Conservation (phyloP, 92 coral and sea anemone genomes). For the Zoanthus gigantus region DNA sequence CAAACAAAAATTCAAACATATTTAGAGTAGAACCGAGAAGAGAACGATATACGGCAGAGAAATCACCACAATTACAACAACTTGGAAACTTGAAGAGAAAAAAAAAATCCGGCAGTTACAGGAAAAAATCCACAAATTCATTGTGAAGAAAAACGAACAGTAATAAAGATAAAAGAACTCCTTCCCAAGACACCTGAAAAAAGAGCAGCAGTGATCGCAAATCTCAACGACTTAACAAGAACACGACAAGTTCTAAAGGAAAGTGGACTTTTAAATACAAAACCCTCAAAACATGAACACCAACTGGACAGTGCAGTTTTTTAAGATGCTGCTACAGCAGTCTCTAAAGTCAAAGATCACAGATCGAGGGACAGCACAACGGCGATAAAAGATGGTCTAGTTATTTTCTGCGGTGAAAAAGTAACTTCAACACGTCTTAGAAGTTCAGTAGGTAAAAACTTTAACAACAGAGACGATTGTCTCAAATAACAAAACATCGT, state of each 20-base stretch:
- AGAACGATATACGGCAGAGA: not conserved
- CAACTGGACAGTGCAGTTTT: slow-evolving; percentile 22
- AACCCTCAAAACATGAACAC: slow-evolving; percentile 15
- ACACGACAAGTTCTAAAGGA: slow-evolving; percentile 29
- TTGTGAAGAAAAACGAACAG: not conserved
- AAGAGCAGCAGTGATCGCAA: not conserved
- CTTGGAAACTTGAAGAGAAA: not conserved
- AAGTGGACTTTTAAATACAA: slow-evolving; percentile 18
- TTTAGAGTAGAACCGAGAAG: not conserved
- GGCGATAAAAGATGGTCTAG: slow-evolving; percentile 42
- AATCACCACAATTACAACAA: not conserved
- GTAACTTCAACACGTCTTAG: slow-evolving; percentile 18
- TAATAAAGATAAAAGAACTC: not conserved
- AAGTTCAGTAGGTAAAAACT: slow-evolving; percentile 28
- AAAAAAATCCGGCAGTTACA: not conserved
- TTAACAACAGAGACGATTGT: slow-evolving; percentile 26
- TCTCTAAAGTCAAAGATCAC: slow-evolving; percentile 26
- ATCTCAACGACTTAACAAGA: slow-evolving; percentile 33
- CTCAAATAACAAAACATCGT: slow-evolving; percentile 18
- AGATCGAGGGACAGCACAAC: slow-evolving; percentile 52
- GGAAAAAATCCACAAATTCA: not conserved
- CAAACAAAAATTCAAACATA: not conserved
- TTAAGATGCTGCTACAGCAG: slow-evolving; percentile 42
- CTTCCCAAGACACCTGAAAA: not conserved
- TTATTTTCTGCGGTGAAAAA: slow-evolving; percentile 30